Conservation (phyloP, 2,113 vertebrate genomes). For the Pitta sordida region DNA sequence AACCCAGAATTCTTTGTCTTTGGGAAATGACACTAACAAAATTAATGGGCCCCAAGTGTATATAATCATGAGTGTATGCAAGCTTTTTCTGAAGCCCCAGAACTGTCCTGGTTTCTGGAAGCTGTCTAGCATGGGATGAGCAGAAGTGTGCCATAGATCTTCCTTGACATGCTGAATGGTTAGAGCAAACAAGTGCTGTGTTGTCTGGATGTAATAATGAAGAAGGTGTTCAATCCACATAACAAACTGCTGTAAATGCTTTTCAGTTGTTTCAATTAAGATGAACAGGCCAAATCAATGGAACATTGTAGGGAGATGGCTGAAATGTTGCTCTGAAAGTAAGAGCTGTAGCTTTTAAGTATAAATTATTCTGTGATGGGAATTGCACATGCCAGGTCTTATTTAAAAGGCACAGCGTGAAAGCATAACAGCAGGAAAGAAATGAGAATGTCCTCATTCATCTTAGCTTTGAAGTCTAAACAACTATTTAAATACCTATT, state of each 20-base stretch:
- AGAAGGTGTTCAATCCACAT: not conserved
- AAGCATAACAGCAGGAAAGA: not conserved
- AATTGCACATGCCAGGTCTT: not conserved
- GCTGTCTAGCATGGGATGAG: not conserved
- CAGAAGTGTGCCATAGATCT: not conserved
- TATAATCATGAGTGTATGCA: not conserved
- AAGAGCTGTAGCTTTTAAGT: not conserved
- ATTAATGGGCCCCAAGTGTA: not conserved
- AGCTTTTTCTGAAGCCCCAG: not conserved
- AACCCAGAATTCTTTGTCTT: not conserved
- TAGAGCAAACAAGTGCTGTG: not conserved
- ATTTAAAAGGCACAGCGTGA: conserved; percentile 14
- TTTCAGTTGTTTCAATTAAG: not conserved
- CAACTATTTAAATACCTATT: not conserved
- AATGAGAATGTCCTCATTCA: not conserved
- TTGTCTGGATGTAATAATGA: not conserved
- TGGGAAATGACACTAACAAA: not conserved
- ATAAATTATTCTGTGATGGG: not conserved
- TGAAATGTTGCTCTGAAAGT: not conserved
- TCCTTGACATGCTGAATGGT: not conserved
- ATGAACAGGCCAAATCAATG: not conserved
- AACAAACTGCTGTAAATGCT: not conserved
- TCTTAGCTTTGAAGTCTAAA: conserved; percentile 7
- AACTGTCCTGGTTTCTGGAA: not conserved
- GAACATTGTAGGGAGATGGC: not conserved